These are phyloP conservation scores for Xestobium rufovillosum DNA, from an alignment of 2,888 invertebrate species.

Conservation along the genomic window DNA sequence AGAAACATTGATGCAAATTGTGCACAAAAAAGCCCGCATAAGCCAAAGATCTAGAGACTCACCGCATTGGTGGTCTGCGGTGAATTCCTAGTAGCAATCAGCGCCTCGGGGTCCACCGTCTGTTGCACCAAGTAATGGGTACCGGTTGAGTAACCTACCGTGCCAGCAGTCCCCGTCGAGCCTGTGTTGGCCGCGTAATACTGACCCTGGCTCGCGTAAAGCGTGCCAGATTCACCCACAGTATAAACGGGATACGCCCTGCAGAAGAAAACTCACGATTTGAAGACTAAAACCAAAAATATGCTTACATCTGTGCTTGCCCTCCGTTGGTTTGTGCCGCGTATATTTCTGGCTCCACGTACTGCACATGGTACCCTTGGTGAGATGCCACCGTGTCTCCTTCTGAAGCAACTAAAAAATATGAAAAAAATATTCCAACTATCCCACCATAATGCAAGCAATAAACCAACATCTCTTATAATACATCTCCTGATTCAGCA, in stretches of 20 bases:
- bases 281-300: slow-evolving; percentile 17
- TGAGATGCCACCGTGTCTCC: slow-evolving; percentile 51
- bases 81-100: slow-evolving; percentile 56
- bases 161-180: slow-evolving; percentile 51
- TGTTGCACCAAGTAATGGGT: slow-evolving; percentile 63
- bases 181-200: slow-evolving; percentile 63
- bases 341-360: slow-evolving; percentile 64
- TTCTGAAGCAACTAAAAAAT: slow-evolving; percentile 46
- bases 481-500: slow-evolving; percentile 4
- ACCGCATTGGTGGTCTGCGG: slow-evolving; percentile 63
- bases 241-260: slow-evolving; percentile 74
- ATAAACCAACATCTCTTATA: slow-evolving; percentile 9
- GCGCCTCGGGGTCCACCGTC: slow-evolving; percentile 55
- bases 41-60: no score
- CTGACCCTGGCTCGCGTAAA: slow-evolving; percentile 59
- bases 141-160: slow-evolving; percentile 42
- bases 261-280: slow-evolving; percentile 15
- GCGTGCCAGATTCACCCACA: slow-evolving; percentile 55
- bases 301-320: slow-evolving; percentile 53
- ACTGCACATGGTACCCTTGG: slow-evolving; percentile 64
- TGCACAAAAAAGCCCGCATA: no score
- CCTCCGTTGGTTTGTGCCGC: slow-evolving; percentile 49
- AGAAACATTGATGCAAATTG: no score
- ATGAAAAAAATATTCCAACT: slow-evolving; percentile 11
- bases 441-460: no score